A percentile compares a stretch with the other conserved stretches of the same genome.
phyloP scores from a whole-genome alignment of 2,113 vertebrate genomes.

The Burhinus oedicnemus region DNA sequence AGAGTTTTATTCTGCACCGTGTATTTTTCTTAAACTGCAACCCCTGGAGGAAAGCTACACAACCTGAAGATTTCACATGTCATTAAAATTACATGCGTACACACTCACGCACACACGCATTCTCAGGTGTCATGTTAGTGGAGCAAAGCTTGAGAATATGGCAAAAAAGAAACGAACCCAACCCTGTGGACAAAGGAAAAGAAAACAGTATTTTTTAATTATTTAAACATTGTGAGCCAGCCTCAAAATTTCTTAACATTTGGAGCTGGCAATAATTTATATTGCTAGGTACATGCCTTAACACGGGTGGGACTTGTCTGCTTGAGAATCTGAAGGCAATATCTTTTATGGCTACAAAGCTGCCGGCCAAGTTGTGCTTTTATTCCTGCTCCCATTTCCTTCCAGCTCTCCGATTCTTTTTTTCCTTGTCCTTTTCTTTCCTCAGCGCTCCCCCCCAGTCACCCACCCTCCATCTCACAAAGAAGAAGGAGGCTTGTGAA shows the following conservation, averaged over 20 bases:
- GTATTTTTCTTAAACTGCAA: not conserved
- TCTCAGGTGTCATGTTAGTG: not conserved
- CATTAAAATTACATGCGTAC: slow-evolving; percentile 2
- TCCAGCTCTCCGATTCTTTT: not conserved
- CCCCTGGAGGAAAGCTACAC: not conserved
- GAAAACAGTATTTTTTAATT: not conserved
- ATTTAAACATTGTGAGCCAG: not conserved
- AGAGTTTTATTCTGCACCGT: not conserved
- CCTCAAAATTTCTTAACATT: not conserved
- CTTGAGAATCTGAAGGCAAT: slow-evolving; percentile 8
- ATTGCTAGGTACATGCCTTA: not conserved
- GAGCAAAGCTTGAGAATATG: not conserved
- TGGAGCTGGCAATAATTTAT: slow-evolving; percentile 15
- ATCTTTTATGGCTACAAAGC: slow-evolving; percentile 1
- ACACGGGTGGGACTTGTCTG: not conserved
- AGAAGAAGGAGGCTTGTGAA: not conserved
- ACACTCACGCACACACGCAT: not conserved
- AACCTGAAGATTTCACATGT: not conserved
- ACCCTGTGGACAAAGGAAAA: slow-evolving; percentile 10
- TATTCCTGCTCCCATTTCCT: not conserved
- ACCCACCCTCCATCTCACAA: not conserved
- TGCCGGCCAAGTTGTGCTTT: not conserved
- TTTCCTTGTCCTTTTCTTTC: not conserved
- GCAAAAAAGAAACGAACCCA: not conserved
- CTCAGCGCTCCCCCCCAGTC: not conserved